These are phyloP conservation scores for Tiaroga cobitis DNA, from an alignment of 2,797 vertebrate species.

Conservation along the genomic window DNA sequence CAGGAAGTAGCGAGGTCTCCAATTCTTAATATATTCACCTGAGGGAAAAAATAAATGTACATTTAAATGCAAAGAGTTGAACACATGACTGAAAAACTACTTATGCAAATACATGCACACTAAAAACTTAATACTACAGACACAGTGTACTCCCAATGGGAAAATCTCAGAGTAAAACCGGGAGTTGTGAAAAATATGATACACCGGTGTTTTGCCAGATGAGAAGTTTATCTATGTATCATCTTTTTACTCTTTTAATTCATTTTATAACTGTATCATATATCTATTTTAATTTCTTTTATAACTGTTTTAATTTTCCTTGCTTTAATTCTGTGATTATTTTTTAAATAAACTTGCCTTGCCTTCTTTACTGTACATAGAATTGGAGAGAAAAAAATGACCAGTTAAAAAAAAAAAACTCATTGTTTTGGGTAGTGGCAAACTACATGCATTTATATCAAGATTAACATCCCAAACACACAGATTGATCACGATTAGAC, in stretches of 20 bases:
- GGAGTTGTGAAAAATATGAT: no score
- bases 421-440: not conserved
- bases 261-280: no score
- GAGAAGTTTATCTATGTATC: no score
- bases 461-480: constrained; percentile 1
- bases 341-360: no score
- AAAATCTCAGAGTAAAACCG: no score
- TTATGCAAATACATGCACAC: not conserved
- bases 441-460: not conserved
- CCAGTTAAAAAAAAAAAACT: not conserved
- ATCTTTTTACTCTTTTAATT: no score
- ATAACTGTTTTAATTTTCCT: no score
- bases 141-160: no score
- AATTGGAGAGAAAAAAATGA: not conserved
- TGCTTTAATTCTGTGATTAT: no score
- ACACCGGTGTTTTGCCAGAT: no score
- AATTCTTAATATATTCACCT: constrained; percentile 99
- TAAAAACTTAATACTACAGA: not conserved
- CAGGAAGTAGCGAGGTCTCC: constrained; percentile 97
- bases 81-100: not conserved
- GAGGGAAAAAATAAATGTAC: constrained; percentile 3
- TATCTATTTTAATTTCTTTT: no score
- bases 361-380: not conserved
- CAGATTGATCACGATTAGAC: constrained; percentile 8
- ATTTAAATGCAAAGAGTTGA: not conserved